Conservation (phyloP, 1,140 invertebrate genomes). For the Ruditapes philippinarum region DNA sequence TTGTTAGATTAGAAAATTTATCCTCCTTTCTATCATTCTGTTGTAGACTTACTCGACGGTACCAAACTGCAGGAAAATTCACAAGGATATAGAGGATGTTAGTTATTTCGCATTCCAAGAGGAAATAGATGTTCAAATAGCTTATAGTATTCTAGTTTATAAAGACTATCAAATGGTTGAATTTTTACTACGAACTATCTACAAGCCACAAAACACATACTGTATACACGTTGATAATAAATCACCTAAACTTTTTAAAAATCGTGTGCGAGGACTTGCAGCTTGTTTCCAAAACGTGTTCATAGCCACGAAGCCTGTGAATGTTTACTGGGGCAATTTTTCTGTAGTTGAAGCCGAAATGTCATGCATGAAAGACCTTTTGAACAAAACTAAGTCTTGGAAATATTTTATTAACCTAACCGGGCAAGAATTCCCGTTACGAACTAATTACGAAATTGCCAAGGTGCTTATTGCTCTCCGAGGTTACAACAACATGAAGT, state of each 20-base stretch:
- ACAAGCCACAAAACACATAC: slow-evolving; percentile 84
- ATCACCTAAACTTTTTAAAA: slow-evolving; percentile 49
- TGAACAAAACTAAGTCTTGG: slow-evolving; percentile 70
- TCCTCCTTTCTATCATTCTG: too few relatives aligned
- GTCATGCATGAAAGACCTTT: slow-evolving; percentile 72
- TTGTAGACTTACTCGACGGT: too few relatives aligned
- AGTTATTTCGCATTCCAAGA: slow-evolving; percentile 56
- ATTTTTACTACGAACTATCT: slow-evolving; percentile 79
- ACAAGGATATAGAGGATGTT: slow-evolving; percentile 60
- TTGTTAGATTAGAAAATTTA: too few relatives aligned
- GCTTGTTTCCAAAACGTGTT: slow-evolving; percentile 83
- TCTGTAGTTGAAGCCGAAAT: slow-evolving; percentile 72
- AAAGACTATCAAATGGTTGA: slow-evolving; percentile 80
- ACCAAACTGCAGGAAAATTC: neutral
- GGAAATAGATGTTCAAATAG: slow-evolving; percentile 75
- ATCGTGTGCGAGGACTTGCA: slow-evolving; percentile 67
- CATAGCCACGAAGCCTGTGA: slow-evolving; percentile 50
- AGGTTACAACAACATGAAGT: slow-evolving; percentile 75
- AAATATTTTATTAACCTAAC: slow-evolving; percentile 81
- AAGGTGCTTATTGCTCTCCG: slow-evolving; percentile 69
- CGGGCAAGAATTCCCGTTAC: slow-evolving; percentile 79
- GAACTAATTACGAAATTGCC: slow-evolving; percentile 79
- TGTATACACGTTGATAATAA: slow-evolving; percentile 84
- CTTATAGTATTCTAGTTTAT: slow-evolving; percentile 79
- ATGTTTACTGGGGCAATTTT: slow-evolving; percentile 71